Evolutionary conservation across 1,140 invertebrate genomes (phyloP).

Genomic region (Leptinotarsa texana): DNA sequence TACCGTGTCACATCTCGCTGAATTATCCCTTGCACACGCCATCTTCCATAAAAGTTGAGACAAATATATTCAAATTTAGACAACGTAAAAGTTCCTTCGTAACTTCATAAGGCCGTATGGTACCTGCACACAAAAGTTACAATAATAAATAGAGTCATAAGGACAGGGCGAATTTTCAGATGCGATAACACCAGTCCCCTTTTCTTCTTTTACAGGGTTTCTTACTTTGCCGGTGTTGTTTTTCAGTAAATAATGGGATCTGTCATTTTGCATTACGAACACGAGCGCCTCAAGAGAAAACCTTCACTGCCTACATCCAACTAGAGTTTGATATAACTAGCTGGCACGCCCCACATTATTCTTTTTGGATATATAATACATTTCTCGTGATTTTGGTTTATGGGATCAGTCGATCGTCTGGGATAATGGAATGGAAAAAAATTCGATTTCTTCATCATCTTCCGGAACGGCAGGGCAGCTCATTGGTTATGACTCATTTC

Average conservation of each 20-base stretch:
- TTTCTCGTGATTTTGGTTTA: constrained; percentile 19
- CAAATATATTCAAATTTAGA: constrained; percentile 25
- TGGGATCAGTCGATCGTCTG: constrained; percentile 1
- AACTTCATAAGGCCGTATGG: constrained; percentile 14
- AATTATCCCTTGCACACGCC: constrained; percentile 13
- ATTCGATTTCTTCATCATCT: constrained; percentile 4
- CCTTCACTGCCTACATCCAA: constrained; percentile 21
- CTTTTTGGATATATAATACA: constrained; percentile 22
- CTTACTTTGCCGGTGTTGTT: constrained; percentile 54
- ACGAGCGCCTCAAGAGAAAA: constrained; percentile 46
- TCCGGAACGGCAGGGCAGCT: neutral
- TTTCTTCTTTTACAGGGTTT: constrained; percentile 52
- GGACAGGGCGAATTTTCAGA: constrained; percentile 45
- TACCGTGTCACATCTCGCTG: constrained; percentile 8
- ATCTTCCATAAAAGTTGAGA: constrained; percentile 11
- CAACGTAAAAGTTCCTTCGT: constrained; percentile 18
- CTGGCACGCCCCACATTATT: constrained; percentile 5
- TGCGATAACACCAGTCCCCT: constrained; percentile 50
- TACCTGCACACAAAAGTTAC: constrained; percentile 35
- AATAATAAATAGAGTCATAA: constrained; percentile 48
- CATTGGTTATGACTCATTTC: too few species aligned
- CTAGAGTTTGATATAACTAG: constrained; percentile 33
- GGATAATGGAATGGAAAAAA: constrained; percentile 15
- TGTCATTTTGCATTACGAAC: constrained; percentile 55
- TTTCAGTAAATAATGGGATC: constrained; percentile 57